These are phyloP conservation scores for Caenorhabditis sinica DNA, from an alignment of 2,888 invertebrate species.

Conservation along the genomic window DNA sequence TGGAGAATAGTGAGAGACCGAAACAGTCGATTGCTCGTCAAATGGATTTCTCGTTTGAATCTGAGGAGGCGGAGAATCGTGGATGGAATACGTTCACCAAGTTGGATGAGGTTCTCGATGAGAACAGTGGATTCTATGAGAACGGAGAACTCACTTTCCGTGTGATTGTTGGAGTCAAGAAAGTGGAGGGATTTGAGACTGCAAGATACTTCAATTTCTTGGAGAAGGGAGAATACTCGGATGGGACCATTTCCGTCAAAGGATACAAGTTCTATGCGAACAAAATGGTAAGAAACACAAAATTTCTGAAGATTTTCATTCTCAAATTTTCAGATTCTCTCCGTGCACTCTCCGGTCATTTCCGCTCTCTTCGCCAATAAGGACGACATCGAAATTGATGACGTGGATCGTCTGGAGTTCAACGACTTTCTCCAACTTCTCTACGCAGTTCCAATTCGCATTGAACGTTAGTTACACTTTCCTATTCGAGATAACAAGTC, in stretches of 20 bases:
- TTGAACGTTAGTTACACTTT: slow-evolving; percentile 18
- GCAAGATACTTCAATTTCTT: slow-evolving; percentile 42
- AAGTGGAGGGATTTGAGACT: slow-evolving; percentile 38
- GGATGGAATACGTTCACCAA: slow-evolving; percentile 37
- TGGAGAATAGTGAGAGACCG: slow-evolving; percentile 18
- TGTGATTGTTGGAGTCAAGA: slow-evolving; percentile 43
- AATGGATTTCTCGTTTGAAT: slow-evolving; percentile 38
- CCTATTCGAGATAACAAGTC: neutral
- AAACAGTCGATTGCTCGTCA: slow-evolving; percentile 49
- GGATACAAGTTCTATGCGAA: slow-evolving; percentile 20
- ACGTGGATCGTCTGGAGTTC: slow-evolving; percentile 37
- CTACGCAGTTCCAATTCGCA: slow-evolving; percentile 47
- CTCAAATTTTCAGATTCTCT: slow-evolving; percentile 15
- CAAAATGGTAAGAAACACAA: slow-evolving; percentile 19
- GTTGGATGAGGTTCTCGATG: slow-evolving; percentile 22
- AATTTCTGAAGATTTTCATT: no score
- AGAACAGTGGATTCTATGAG: slow-evolving; percentile 14
- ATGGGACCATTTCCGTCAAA: slow-evolving; percentile 6
- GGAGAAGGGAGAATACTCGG: slow-evolving; percentile 14
- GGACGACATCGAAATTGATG: neutral
- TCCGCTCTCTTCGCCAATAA: neutral
- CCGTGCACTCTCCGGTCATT: slow-evolving; percentile 29
- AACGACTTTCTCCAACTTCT: slow-evolving; percentile 37
- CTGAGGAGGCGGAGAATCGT: slow-evolving; percentile 37
- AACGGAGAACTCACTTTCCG: slow-evolving; percentile 17